These are phyloP conservation scores for Polyommatus iphigenia DNA, from an alignment of 2,888 invertebrate genomes.

Conservation along the genomic window DNA sequence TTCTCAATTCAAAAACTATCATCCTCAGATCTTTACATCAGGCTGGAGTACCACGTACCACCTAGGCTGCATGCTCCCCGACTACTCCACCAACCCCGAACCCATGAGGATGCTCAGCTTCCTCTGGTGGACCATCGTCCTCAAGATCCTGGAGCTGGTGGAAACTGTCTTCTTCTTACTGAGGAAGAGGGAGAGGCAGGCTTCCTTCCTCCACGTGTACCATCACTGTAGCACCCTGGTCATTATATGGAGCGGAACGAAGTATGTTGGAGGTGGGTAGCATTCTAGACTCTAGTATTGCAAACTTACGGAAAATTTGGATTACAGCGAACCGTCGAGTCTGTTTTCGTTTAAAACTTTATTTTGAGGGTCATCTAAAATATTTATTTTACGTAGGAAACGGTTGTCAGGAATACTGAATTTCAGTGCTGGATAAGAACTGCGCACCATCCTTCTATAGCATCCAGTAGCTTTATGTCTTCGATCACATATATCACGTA, in stretches of 20 bases:
- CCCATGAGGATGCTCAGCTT: slow-evolving; percentile 79
- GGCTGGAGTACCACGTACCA: slow-evolving; percentile 83
- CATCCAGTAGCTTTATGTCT: too few species aligned
- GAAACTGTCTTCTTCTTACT: slow-evolving; percentile 87
- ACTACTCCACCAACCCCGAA: slow-evolving; percentile 83
- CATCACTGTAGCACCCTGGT: slow-evolving; percentile 84
- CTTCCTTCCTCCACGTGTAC: slow-evolving; percentile 86
- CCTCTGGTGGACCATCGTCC: slow-evolving; percentile 82
- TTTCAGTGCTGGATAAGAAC: too few species aligned
- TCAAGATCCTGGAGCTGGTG: slow-evolving; percentile 83
- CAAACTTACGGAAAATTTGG: background rate
- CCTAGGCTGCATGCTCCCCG: slow-evolving; percentile 85
- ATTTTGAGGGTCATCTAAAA: too few species aligned
- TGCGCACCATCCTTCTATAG: too few species aligned
- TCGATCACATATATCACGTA: too few species aligned
- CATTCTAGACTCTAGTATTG: background rate
- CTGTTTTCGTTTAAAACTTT: background rate
- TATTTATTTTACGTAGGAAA: too few species aligned
- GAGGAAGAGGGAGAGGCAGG: slow-evolving; percentile 85
- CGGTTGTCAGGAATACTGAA: too few species aligned
- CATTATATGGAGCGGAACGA: slow-evolving; percentile 81
- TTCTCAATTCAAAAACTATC: background rate
- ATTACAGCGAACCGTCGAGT: too few species aligned
- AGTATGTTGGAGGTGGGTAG: slow-evolving; percentile 83
- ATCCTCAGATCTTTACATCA: slow-evolving; percentile 80